These are phyloP conservation scores for Apocrypta bakeri DNA, from an alignment of 1,140 invertebrate species.

Conservation along the genomic window DNA sequence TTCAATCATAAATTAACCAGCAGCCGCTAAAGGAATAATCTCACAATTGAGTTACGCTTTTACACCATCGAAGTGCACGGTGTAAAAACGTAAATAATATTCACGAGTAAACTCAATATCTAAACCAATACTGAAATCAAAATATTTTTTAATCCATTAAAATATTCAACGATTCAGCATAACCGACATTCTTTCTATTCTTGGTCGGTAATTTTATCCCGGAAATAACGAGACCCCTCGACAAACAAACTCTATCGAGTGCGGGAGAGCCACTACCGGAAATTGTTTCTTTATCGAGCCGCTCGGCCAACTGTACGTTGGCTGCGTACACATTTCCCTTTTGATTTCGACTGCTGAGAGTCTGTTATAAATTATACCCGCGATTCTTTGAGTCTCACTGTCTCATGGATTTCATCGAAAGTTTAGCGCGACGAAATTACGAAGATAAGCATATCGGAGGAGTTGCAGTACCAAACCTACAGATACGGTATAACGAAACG, in stretches of 20 bases:
- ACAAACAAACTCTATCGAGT: neutral
- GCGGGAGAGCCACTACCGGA: slow-evolving; percentile 58
- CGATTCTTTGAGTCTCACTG: too few relatives aligned
- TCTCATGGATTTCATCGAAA: neutral
- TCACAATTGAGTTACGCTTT: too few relatives aligned
- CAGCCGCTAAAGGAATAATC: neutral
- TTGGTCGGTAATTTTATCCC: slow-evolving; percentile 58
- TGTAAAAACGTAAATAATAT: neutral
- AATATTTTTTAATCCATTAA: too few relatives aligned
- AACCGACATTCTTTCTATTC: slow-evolving; percentile 57
- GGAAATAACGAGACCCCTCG: slow-evolving; percentile 63
- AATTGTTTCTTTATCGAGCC: slow-evolving; percentile 66
- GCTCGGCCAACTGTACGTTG: slow-evolving; percentile 15
- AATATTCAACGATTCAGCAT: slow-evolving; percentile 38
- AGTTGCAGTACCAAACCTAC: too few relatives aligned
- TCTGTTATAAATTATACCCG: too few relatives aligned
- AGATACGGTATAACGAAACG: too few relatives aligned
- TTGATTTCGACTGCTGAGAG: neutral
- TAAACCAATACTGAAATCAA: too few relatives aligned
- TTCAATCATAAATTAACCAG: slow-evolving; percentile 41
- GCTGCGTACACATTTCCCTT: neutral
- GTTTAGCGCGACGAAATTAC: too few relatives aligned
- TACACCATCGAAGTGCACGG: too few relatives aligned
- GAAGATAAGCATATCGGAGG: too few relatives aligned
- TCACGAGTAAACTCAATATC: neutral